Conservation (phyloP, 2,888 invertebrate species). For the Adineta ricciae region DNA sequence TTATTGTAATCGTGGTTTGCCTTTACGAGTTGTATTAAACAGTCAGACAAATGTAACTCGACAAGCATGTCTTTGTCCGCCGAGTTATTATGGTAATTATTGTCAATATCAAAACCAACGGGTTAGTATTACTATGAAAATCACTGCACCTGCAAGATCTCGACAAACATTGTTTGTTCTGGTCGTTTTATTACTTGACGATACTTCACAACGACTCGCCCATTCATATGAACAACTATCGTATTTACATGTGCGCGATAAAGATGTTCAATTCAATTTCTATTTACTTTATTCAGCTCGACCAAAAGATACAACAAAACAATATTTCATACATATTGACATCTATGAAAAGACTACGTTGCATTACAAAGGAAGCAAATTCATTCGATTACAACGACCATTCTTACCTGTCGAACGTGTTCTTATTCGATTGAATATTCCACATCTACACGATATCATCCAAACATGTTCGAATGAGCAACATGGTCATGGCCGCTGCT, state of each 20-base stretch:
- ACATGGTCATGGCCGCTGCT: background rate
- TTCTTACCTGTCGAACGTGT: background rate
- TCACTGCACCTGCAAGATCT: too few relatives aligned
- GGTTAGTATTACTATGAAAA: background rate
- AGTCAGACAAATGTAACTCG: too few relatives aligned
- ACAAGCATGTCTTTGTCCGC: background rate
- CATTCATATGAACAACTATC: background rate
- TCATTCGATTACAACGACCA: background rate
- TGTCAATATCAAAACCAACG: background rate
- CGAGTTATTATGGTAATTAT: background rate
- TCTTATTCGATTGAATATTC: background rate
- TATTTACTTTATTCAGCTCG: background rate
- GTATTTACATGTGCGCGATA: background rate
- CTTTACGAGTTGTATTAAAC: too few relatives aligned
- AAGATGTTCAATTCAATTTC: background rate
- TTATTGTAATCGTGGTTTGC: too few relatives aligned
- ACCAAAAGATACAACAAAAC: background rate
- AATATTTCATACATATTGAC: background rate
- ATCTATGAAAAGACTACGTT: background rate
- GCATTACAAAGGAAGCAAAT: background rate
- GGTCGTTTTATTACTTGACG: background rate
- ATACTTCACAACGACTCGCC: background rate
- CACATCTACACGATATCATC: background rate
- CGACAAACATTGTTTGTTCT: background rate
- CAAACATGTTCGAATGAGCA: background rate